Conservation (phyloP, 1,140 invertebrate genomes). For the Acromyrmex echinatior region DNA sequence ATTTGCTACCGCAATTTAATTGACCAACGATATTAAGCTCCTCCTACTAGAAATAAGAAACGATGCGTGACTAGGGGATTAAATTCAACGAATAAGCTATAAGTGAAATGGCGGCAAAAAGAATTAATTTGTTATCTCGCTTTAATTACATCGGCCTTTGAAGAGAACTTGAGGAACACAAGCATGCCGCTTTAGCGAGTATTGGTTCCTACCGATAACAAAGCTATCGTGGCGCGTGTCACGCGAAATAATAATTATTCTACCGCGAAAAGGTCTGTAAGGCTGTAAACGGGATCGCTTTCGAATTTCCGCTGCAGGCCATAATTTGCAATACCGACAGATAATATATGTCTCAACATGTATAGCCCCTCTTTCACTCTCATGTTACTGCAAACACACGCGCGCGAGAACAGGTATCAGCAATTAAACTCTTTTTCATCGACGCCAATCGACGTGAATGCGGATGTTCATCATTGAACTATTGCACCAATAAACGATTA, state of each 20-base stretch:
- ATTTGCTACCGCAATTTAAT: constrained; percentile 61
- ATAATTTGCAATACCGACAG: constrained; percentile 43
- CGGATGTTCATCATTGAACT: constrained; percentile 40
- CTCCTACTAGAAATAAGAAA: constrained; percentile 13
- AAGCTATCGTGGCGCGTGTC: constrained; percentile 64
- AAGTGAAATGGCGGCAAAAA: constrained; percentile 10
- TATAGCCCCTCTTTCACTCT: not conserved
- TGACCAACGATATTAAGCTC: constrained; percentile 44
- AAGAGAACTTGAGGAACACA: not conserved
- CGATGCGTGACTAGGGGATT: constrained; percentile 37
- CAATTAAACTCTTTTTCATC: constrained; percentile 63
- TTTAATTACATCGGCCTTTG: constrained; percentile 26
- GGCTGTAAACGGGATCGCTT: constrained; percentile 42
- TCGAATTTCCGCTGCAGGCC: constrained; percentile 36
- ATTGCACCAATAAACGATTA: constrained; percentile 62
- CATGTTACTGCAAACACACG: not conserved
- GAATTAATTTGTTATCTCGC: constrained; percentile 41
- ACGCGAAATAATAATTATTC: constrained; percentile 50
- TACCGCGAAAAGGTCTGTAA: not conserved
- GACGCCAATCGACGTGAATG: constrained; percentile 59
- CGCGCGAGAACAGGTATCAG: constrained; percentile 31
- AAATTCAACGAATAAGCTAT: constrained; percentile 27
- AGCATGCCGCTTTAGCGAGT: not conserved
- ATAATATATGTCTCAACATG: constrained; percentile 49
- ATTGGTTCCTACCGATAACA: constrained; percentile 16